Conservation (phyloP, 2,113 vertebrate species). For the Actinemys pallida region DNA sequence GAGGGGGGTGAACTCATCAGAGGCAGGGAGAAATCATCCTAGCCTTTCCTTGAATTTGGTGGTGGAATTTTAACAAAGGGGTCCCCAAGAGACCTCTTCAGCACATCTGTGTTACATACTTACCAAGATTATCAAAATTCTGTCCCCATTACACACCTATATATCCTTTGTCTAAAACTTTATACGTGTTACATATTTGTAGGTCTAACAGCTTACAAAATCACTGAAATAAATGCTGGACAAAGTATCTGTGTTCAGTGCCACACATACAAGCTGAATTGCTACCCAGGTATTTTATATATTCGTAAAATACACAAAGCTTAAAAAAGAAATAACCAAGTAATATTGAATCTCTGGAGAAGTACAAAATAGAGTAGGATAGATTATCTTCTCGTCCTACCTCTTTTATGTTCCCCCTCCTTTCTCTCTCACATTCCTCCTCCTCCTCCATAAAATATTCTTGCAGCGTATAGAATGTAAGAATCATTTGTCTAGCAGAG, state of each 20-base stretch:
- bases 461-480: slow-evolving; percentile 64
- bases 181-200: background rate
- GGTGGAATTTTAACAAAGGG: background rate
- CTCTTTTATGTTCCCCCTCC: background rate
- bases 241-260: background rate
- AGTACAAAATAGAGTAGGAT: background rate
- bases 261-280: background rate
- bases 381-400: background rate
- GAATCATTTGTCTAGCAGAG: slow-evolving; percentile 56
- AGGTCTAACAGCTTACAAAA: background rate
- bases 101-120: background rate
- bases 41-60: background rate
- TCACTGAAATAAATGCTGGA: background rate
- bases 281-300: rapidly evolving
- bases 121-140: slow-evolving; percentile 4
- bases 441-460: background rate
- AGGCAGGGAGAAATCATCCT: background rate
- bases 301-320: background rate
- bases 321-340: background rate
- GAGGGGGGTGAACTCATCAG: background rate
- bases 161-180: background rate
- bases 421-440: background rate
- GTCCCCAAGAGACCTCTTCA: too few species aligned
- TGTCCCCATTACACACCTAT: background rate
- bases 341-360: background rate